Percentiles rank a stretch among this genome's conserved stretches.
These are phyloP conservation scores for Nipponia nippon DNA, from an alignment of 2,113 vertebrate species.

Conservation along the genomic window DNA sequence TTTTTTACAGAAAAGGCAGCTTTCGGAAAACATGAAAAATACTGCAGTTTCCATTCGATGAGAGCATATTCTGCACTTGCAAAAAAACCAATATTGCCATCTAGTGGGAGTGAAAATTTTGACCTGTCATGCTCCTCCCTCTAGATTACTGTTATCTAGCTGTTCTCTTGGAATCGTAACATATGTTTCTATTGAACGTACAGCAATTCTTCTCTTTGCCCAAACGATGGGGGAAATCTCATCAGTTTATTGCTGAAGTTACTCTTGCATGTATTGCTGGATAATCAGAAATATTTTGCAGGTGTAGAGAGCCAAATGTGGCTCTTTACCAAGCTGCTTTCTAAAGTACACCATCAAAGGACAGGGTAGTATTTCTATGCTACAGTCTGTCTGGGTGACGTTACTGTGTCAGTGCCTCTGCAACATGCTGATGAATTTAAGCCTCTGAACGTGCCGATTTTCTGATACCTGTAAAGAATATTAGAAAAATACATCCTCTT, in stretches of 20 bases:
- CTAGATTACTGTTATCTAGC: neutral
- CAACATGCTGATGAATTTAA: neutral
- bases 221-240: neutral
- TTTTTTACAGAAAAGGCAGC: neutral
- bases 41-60: neutral
- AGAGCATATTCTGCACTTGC: neutral
- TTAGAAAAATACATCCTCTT: neutral
- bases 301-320: neutral
- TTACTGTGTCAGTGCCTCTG: neutral
- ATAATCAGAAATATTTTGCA: neutral
- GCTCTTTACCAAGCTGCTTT: neutral
- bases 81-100: conserved; percentile 73
- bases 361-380: neutral
- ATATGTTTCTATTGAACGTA: neutral
- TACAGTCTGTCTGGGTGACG: neutral
- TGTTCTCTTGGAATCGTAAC: neutral
- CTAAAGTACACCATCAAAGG: neutral
- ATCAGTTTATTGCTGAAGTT: neutral
- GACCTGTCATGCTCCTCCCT: conserved; percentile 31
- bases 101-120: conserved; percentile 68
- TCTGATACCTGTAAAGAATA: neutral
- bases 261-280: neutral
- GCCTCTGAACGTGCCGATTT: neutral
- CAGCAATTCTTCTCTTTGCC: neutral
- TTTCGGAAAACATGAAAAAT: conserved; percentile 5